Evolutionary conservation across 2,888 invertebrate species (phyloP), one percentile per base, ranked within the genome.

Genomic region (Acronicta leporina): DNA sequence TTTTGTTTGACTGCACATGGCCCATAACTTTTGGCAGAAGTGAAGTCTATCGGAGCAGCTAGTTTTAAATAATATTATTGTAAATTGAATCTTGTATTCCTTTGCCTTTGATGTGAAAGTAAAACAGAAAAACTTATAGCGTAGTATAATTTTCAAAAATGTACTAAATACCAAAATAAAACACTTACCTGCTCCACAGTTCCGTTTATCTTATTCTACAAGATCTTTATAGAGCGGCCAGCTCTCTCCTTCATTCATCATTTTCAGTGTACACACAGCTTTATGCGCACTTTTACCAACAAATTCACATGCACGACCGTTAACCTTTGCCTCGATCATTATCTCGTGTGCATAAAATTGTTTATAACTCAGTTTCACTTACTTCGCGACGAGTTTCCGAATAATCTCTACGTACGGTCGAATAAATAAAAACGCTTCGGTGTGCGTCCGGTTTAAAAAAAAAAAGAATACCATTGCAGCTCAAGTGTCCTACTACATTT

Each of bases 321-420:
- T 74, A 68, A 80, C 79, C 80, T 80, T 80, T 79, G 54, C 52
- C 70, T 65, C 58, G 72, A 80, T 79, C 51, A 9, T 66, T 66
- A 80, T 80, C 80, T 68, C 40, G n/a, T 49, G 53, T 54, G 46
- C 53, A 66, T 75, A 60, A 75, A 69, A 72, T 70, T 53, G 60
- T 78, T 67, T 65, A 71, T 65, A 63, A 49, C 62, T 63, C 57
- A 70, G 67, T 75, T 75, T 77, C 77, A 72, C 77, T 66, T 55
- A 66, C 49, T 73, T 70, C 68, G 60, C 42, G 45, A 41, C 52
- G 49, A 60, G 57, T 63, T 65, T 65, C 59, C 63, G 73, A 59
- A 46, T 63, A 58, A 65, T 59, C 52, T 63, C 61, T 62, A 50
- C 55, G 52, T 54, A 55, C 57, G 51, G 64, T 62, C 57, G 44